Conservation (phyloP, 2,797 vertebrate species). For the Sandelia bainsii region DNA sequence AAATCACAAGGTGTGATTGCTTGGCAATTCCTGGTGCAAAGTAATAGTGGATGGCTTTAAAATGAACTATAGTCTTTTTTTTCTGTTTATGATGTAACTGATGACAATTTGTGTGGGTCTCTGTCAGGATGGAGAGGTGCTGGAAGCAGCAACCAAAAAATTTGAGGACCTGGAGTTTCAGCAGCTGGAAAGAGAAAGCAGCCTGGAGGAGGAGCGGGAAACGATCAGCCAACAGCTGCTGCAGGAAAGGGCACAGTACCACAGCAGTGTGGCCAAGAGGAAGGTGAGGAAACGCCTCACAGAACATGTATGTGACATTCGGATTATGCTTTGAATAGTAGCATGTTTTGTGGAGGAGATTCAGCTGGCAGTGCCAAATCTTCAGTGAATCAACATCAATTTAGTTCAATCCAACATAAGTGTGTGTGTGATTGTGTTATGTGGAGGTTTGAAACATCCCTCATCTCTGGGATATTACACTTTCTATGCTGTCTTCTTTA, state of each 20-base stretch:
- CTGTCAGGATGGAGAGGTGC: constrained; percentile 89
- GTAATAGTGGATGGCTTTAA: constrained; percentile 18
- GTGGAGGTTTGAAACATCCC: too few species aligned
- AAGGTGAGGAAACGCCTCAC: constrained; percentile 83
- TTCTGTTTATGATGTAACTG: not conserved
- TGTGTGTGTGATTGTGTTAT: too few species aligned
- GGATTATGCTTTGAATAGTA: not conserved
- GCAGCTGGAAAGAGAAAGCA: constrained; percentile 96
- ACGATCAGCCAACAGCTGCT: constrained; percentile 90
- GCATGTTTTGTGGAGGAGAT: not conserved
- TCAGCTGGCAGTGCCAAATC: not conserved
- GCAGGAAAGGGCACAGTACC: constrained; percentile 89
- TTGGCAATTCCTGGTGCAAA: not conserved
- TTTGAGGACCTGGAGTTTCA: constrained; percentile 99
- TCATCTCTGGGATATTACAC: not conserved
- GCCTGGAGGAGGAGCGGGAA: constrained; percentile 93
- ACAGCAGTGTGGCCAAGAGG: constrained; percentile 85
- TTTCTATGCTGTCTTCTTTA: constrained; percentile 52
- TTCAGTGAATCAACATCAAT: too few species aligned
- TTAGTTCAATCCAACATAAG: too few species aligned
- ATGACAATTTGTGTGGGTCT: constrained; percentile 24
- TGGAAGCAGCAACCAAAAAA: constrained; percentile 92
- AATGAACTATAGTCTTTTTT: not conserved
- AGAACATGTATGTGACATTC: not conserved
- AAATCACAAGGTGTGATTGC: not conserved